Evolutionary conservation across 2,888 invertebrate species (phyloP).

Genomic region (Acronicta alni): DNA sequence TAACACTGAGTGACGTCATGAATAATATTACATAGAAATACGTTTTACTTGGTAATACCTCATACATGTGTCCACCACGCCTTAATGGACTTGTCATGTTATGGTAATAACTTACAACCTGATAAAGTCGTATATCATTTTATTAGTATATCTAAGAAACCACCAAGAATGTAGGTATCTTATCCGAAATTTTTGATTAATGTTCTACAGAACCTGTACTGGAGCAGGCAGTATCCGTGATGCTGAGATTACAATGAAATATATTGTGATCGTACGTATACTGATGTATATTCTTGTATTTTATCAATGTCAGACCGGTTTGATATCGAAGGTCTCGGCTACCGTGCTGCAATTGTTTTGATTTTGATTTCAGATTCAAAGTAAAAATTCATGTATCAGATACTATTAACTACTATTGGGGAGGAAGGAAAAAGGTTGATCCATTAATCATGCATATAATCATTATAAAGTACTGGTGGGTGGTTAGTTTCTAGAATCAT

Average conservation of each 20-base stretch:
- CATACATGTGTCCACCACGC: constrained; percentile 71
- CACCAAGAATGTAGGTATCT: constrained; percentile 64
- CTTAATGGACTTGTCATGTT: constrained; percentile 89
- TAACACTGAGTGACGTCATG: constrained; percentile 64
- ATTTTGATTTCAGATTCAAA: constrained; percentile 35
- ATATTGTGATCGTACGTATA: constrained; percentile 59
- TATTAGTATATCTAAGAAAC: constrained; percentile 65
- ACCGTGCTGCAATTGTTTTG: constrained; percentile 46
- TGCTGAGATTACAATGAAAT: constrained; percentile 74
- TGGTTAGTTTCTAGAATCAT: not conserved
- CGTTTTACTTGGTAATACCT: constrained; percentile 65
- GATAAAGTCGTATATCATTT: constrained; percentile 83
- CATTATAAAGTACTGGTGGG: constrained; percentile 9
- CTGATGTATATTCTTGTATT: constrained; percentile 53
- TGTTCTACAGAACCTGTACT: constrained; percentile 54
- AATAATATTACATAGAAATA: constrained; percentile 67
- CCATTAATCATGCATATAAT: constrained; percentile 43
- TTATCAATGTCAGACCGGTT: constrained; percentile 56
- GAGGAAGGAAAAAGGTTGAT: constrained; percentile 30
- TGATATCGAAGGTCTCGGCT: constrained; percentile 47
- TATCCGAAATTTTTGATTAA: constrained; percentile 76
- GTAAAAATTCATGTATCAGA: constrained; percentile 37
- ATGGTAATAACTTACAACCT: constrained; percentile 82
- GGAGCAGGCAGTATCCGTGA: constrained; percentile 60
- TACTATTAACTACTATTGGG: constrained; percentile 27